A percentile compares a stretch with the other conserved stretches of the same genome.
Evolutionary conservation across 2,888 invertebrate genomes (phyloP).

Genomic region (Leptopterna dolabrata): DNA sequence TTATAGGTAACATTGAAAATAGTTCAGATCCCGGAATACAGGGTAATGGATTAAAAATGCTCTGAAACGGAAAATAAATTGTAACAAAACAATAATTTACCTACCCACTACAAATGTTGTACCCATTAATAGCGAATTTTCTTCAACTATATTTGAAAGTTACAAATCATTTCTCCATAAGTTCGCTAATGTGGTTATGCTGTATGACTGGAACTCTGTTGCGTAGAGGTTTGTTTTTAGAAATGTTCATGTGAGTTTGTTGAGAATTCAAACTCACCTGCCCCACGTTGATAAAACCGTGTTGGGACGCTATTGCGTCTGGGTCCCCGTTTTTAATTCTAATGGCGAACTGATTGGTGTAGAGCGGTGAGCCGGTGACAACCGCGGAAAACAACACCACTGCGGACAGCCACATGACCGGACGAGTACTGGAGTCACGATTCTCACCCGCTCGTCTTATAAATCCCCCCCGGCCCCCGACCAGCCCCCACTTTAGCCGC

Average conservation of each 20-base stretch:
- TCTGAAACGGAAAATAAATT: too few relatives aligned
- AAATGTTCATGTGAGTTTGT: background rate
- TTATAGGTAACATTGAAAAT: too few relatives aligned
- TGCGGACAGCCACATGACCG: conserved; percentile 40
- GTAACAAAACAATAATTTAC: too few relatives aligned
- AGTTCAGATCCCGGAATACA: too few relatives aligned
- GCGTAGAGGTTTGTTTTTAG: background rate
- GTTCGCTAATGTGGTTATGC: too few relatives aligned
- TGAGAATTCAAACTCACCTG: conserved; percentile 73
- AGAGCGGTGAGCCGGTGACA: conserved; percentile 68
- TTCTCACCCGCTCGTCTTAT: background rate
- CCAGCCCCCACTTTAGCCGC: background rate
- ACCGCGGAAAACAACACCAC: conserved; percentile 30
- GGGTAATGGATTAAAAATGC: too few relatives aligned
- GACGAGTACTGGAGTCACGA: conserved; percentile 28
- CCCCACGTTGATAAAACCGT: conserved; percentile 87
- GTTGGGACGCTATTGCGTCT: conserved; percentile 79
- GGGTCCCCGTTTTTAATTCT: conserved; percentile 80
- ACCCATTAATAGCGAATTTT: too few relatives aligned
- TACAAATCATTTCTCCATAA: too few relatives aligned
- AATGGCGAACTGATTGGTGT: conserved; percentile 86
- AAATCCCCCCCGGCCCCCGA: background rate
- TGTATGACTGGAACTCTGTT: too few relatives aligned
- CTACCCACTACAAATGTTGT: too few relatives aligned
- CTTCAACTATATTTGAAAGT: too few relatives aligned